A percentile compares a stretch with the other conserved stretches of the same genome.
Conservation (phyloP, 2,888 invertebrate species). For the Psylliodes chrysocephalus region DNA sequence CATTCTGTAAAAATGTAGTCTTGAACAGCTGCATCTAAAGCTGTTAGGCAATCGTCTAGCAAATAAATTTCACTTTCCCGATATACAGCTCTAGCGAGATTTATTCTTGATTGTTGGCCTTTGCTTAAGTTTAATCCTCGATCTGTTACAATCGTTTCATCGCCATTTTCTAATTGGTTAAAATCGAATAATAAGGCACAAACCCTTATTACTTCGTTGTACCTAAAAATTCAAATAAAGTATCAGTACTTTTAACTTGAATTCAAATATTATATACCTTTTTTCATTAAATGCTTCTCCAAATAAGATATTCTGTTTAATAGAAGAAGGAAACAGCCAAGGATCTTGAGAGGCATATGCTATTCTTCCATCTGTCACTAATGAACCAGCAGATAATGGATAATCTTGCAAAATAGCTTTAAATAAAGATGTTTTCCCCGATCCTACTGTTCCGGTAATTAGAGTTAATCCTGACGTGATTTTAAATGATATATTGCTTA, state of each 20-base stretch:
- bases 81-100: conserved; percentile 85
- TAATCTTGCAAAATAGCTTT: conserved; percentile 63
- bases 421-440: conserved; percentile 69
- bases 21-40: conserved; percentile 89
- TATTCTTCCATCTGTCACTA: conserved; percentile 65
- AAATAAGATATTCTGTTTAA: conserved; percentile 77
- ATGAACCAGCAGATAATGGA: conserved; percentile 58
- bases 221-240: conserved; percentile 32
- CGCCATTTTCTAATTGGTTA: conserved; percentile 76
- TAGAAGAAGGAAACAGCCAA: conserved; percentile 70
- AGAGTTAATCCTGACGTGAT: conserved; percentile 61
- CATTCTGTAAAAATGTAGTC: conserved; percentile 86
- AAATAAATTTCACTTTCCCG: conserved; percentile 84
- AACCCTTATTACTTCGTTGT: conserved; percentile 65
- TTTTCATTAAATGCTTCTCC: conserved; percentile 27
- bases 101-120: conserved; percentile 88
- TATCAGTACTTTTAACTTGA: background rate
- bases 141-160: conserved; percentile 82
- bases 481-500: conserved; percentile 59
- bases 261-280: conserved; percentile 15
- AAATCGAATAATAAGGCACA: conserved; percentile 79
- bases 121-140: conserved; percentile 77
- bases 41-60: conserved; percentile 87
- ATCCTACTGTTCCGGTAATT: conserved; percentile 73
- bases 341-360: conserved; percentile 72